Base-by-base conservation (phyloP, 2,888 invertebrate species). In the Limnephilus rhombicus region DNA sequence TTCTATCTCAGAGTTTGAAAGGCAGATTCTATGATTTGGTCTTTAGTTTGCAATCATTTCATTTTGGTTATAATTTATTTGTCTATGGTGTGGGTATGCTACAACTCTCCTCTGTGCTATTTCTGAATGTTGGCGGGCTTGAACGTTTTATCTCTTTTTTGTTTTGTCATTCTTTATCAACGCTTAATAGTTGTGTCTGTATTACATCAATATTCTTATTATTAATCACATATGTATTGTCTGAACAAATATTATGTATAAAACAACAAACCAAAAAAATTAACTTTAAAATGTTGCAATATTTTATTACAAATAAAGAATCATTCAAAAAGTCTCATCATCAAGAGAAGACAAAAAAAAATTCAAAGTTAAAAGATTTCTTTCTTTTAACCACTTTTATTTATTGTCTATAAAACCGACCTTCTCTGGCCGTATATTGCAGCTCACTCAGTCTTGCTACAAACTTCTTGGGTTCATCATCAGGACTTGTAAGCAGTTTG, bases 41-140 rank as follows among this genome's bases (percentile, higher is more conserved):
- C 24, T 68, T 85, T 85, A 85, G 24, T 85, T 85, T 85, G 85
- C 85, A 37, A 34, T 85, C 85, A 85, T 85, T 85, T 34, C 85
- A 85, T 85, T 82, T 85, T 85, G 34, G 85, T 85, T 85, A 41
- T 68, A 68, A 68, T 68, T 68, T 34, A 68, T 68, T 68, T 34
- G 24, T 85, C 85, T 34, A 41, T 85, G 85, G 85, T 85, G 85
- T 85, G 85, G 34, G 34, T 85, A 37, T 85, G 11, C 41, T 34
- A 34, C 34, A 82, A 82, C 13, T 31, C 41, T 34, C 41, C 37
- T 37, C 34, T 34, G 41, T 82, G 82, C 82, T 85, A 85, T 85
- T 85, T 85, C 34, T 85, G 85, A 37, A 41, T 85, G 31, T 37
- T n/a, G 41, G 85, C 34, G 11, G 41, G 41, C 85, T 85, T 41